phyloP scores from a whole-genome alignment of 2,113 vertebrate species.

The Megaceryle maxima region DNA sequence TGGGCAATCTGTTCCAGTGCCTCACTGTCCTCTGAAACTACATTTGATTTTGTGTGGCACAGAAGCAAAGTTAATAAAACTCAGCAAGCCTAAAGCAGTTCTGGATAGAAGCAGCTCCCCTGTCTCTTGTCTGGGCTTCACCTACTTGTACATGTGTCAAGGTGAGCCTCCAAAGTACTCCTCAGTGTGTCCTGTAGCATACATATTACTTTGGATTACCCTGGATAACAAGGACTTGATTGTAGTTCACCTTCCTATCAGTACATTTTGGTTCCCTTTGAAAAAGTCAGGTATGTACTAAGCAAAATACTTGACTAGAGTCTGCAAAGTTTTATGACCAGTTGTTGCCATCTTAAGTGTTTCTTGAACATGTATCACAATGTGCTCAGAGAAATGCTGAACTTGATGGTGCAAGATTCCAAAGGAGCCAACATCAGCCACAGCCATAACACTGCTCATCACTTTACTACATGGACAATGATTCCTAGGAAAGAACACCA shows the following conservation, averaged over 20 bases:
- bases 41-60: neutral
- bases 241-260: neutral
- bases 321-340: neutral
- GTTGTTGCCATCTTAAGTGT: no score
- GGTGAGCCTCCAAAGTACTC: neutral
- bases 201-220: neutral
- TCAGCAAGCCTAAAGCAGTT: neutral
- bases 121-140: neutral
- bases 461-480: accelerated
- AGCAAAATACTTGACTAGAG: accelerated
- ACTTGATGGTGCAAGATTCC: accelerated
- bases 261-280: neutral
- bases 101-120: neutral
- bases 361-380: no score
- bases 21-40: neutral
- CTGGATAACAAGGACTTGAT: neutral
- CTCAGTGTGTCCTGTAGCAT: neutral
- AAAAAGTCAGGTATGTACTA: neutral
- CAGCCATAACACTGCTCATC: accelerated
- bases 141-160: neutral
- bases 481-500: neutral
- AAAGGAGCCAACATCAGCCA: neutral
- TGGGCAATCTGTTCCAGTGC: no score
- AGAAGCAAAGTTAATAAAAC: neutral
- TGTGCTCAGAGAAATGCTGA: neutral